Evolutionary conservation across 2,888 invertebrate genomes (phyloP).

Genomic region (Cephus spinipes): DNA sequence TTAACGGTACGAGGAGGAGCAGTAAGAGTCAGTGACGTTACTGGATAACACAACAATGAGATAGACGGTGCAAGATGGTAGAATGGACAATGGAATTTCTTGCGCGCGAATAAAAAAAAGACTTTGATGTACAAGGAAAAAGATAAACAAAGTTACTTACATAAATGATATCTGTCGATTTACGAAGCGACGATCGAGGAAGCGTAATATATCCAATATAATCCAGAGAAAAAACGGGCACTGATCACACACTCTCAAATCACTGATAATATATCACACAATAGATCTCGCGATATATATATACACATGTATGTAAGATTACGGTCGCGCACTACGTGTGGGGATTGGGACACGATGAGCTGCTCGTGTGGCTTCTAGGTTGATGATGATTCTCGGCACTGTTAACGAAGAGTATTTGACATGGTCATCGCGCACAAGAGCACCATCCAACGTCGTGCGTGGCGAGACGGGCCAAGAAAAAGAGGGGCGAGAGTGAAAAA

Average conservation of each 20-base stretch:
- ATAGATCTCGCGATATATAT: conserved; percentile 17
- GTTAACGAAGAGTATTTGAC: conserved; percentile 31
- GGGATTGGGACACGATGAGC: conserved; percentile 5
- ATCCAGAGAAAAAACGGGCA: conserved; percentile 47
- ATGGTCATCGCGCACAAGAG: conserved; percentile 27
- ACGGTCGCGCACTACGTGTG: conserved; percentile 16
- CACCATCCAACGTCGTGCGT: conserved; percentile 5
- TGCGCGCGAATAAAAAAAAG: background rate
- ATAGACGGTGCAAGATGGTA: background rate
- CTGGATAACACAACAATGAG: background rate
- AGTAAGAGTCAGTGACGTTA: background rate
- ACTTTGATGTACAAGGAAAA: background rate
- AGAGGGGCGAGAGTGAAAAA: background rate
- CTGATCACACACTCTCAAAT: conserved; percentile 40
- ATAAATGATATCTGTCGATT: conserved; percentile 17
- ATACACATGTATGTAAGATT: conserved; percentile 14
- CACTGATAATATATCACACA: conserved; percentile 37
- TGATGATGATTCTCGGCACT: conserved; percentile 14
- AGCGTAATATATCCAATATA: conserved; percentile 51
- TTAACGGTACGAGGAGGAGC: background rate
- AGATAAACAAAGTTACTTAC: conserved; percentile 8
- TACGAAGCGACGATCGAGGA: conserved; percentile 14
- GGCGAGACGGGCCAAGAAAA: background rate
- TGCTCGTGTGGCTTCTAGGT: background rate
- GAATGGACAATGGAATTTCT: background rate